Evolutionary conservation across 1,140 invertebrate species (phyloP), one percentile per base, ranked within the genome.

Genomic region (Saxidomus purpurata): DNA sequence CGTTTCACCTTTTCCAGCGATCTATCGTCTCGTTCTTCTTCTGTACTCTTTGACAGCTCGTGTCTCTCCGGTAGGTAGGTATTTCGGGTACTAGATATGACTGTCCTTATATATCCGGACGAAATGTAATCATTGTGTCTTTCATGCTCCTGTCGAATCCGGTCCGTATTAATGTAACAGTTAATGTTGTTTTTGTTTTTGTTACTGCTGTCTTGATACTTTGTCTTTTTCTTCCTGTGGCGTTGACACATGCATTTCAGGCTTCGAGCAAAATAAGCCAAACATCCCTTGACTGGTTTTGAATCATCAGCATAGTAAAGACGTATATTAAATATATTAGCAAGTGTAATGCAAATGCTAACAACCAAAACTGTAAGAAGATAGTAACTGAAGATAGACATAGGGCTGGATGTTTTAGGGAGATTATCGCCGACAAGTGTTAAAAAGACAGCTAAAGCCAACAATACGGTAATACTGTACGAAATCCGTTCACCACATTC

Each of bases 301-400:
- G n/a, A n/a, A n/a, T n/a, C n/a, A n/a, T n/a, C n/a, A n/a, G n/a
- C n/a, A n/a, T n/a, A n/a, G n/a, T 81, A 80, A 13, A 90, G 49
- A 11, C 63, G 47, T 1, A 91, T 71, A n/a, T 43, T 83, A 38
- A 80, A 52, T 28, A 91, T 76, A 2, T 67, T 82, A 4, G 28
- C n/a, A n/a, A 91, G 15, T 15, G 49, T 77, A 13, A 81, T 81
- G n/a, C 28, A 40, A 9, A 31, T 81, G 34, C 79, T 81, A 13
- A 81, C 19, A 0, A n/a, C n/a, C n/a, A n/a, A n/a, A n/a, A n/a
- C n/a, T n/a, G n/a, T n/a, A n/a, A n/a, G n/a, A n/a, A n/a, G n/a
- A n/a, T n/a, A n/a, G n/a, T n/a, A n/a, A n/a, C n/a, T n/a, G n/a
- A n/a, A n/a, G n/a, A n/a, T n/a, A n/a, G n/a, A n/a, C n/a, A n/a